phyloP scores from a whole-genome alignment of 2,113 vertebrate genomes.

The Upupa epops region DNA sequence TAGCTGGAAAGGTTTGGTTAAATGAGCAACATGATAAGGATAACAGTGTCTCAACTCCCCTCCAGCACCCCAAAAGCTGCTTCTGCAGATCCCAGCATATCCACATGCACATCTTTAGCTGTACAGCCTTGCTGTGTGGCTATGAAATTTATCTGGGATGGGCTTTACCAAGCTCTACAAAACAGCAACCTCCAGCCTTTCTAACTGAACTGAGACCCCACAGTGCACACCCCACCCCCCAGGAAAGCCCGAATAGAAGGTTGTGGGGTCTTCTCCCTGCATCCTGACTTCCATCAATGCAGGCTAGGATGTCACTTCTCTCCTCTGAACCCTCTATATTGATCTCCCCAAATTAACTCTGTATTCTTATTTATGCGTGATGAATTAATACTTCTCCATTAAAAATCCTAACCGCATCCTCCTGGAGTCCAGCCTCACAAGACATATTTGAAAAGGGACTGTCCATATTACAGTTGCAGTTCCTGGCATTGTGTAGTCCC shows the following conservation, averaged over 20 bases:
- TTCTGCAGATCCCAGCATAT: background rate
- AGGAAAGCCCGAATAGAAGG: background rate
- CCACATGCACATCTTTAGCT: fast-evolving
- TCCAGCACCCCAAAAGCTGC: background rate
- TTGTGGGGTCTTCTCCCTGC: background rate
- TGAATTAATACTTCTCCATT: background rate
- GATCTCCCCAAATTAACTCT: background rate
- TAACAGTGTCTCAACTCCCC: fast-evolving
- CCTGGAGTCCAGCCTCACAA: background rate
- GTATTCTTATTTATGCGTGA: background rate
- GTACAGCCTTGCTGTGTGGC: fast-evolving
- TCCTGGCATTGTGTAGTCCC: background rate
- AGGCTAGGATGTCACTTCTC: background rate
- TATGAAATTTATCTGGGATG: fast-evolving
- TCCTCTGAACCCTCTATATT: background rate
- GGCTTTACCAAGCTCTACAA: no score
- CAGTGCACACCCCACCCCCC: fast-evolving
- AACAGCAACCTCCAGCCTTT: background rate
- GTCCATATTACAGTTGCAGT: background rate
- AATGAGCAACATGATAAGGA: fast-evolving
- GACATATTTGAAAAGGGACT: background rate
- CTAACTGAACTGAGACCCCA: background rate
- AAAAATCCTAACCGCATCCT: background rate
- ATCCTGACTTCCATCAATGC: background rate
- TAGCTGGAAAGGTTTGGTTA: background rate